phyloP scores from a whole-genome alignment of 1,140 invertebrate genomes.

The Ctenoplectra terminalis region DNA sequence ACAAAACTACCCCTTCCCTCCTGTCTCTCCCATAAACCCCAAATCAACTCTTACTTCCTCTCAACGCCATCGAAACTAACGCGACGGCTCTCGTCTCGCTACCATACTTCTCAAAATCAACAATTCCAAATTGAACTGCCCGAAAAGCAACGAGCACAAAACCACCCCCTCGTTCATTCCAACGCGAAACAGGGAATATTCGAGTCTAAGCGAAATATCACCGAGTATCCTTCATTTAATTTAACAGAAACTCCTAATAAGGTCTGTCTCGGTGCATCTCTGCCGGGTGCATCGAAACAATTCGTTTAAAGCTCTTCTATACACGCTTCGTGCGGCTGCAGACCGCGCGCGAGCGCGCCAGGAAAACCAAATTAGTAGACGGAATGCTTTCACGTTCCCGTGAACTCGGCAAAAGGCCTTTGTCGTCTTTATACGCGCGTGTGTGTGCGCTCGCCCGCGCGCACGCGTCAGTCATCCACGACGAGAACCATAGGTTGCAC shows the following conservation, averaged over 20 bases:
- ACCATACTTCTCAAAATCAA: too few species aligned
- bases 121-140: too few species aligned
- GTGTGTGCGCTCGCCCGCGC: too few species aligned
- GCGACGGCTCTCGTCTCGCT: too few species aligned
- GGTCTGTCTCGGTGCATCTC: neutral
- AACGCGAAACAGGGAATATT: neutral
- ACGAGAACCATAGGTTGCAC: neutral
- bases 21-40: too few species aligned
- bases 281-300: conserved; percentile 10
- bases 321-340: neutral
- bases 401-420: conserved; percentile 1
- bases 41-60: too few species aligned
- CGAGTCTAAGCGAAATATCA: neutral
- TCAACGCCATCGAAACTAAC: too few species aligned
- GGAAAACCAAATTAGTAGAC: conserved; percentile 45
- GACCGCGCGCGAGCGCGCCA: too few species aligned
- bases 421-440: neutral
- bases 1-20: too few species aligned
- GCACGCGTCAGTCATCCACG: neutral
- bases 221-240: conserved; percentile 1
- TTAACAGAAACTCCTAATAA: conserved; percentile 28
- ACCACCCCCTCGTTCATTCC: too few species aligned
- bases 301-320: conserved; percentile 16
- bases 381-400: conserved; percentile 18
- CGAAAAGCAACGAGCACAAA: too few species aligned